Base-by-base conservation (phyloP, 2,797 vertebrate genomes). In the Tarsius wallacei region DNA sequence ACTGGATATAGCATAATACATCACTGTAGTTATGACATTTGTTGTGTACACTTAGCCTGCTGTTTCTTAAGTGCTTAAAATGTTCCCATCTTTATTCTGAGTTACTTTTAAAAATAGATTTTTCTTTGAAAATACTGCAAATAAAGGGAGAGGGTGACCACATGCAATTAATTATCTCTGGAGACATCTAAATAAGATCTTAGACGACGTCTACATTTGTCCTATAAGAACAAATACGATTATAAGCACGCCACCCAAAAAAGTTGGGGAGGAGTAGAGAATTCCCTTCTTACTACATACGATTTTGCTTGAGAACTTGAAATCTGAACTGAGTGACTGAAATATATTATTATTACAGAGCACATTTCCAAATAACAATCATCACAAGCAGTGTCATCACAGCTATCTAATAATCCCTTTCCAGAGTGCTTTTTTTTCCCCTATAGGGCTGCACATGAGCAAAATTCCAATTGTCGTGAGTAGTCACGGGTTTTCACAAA, bases 61-160 rank as follows among this genome's bases (percentile, higher is more conserved):
- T 49, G 28, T 93, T 47, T 93, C n/a, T 7, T 71, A 85, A 17
- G 33, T 22, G 17, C 53, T 71, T 86, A 55, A 68, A 91, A 77
- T 24, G 16, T 5, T 66, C 42, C 26, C 8, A 70, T 83, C 15
- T 59, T 83, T 68, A 91, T 59, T 86, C 31, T 86, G n/a, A 94
- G 91, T 61, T 49, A 19, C 28, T 64, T 84, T 73, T 36, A 70
- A 49, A 73, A 26, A 26, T 0, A 63, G 7, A 68, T 47, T 80
- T 21, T 57, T 51, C 86, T 93, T 93, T 88, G 28, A 92, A 93
- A 94, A 66, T 36, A 33, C 51, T 85, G 15, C 73, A 81, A 84
- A 92, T 64, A 66, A 82, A 96, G 21, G 59, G 78, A 51, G 10
- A 2, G 7, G 24, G 7, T 68, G 26, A 24, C 19, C 64, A 24